Conservation (phyloP, 1,140 invertebrate species). For the Lepidostoma basale region DNA sequence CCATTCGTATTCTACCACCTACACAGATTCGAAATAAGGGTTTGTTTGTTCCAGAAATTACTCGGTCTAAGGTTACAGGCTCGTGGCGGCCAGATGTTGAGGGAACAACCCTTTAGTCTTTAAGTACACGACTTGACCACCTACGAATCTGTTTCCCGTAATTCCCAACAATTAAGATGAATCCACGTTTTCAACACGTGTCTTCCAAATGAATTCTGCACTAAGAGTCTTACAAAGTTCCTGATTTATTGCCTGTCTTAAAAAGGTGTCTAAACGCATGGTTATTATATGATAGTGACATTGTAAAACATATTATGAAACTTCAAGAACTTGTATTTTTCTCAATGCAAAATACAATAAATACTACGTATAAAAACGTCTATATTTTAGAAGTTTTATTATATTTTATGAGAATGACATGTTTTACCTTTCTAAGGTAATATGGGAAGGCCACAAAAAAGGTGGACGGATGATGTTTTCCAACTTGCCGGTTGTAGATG, state of each 20-base stretch:
- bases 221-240: not conserved
- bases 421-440: no score
- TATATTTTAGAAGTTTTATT: no score
- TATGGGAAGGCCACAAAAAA: no score
- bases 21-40: not conserved
- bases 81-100: constrained; percentile 39
- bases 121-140: constrained; percentile 25
- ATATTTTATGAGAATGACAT: no score
- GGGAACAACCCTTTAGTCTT: constrained; percentile 31
- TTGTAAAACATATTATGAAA: no score
- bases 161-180: not conserved
- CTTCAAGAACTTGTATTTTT: no score
- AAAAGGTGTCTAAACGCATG: not conserved
- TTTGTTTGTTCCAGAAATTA: constrained; percentile 33
- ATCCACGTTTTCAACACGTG: no score
- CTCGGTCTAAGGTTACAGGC: constrained; percentile 39
- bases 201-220: not conserved
- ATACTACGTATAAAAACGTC: no score
- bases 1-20: not conserved
- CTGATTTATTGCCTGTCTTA: not conserved
- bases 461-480: no score
- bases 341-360: no score
- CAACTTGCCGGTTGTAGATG: no score
- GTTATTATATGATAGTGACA: not conserved
- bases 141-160: not conserved